phyloP scores from a whole-genome alignment of 2,888 invertebrate species.

The Parascotia fuliginaria region DNA sequence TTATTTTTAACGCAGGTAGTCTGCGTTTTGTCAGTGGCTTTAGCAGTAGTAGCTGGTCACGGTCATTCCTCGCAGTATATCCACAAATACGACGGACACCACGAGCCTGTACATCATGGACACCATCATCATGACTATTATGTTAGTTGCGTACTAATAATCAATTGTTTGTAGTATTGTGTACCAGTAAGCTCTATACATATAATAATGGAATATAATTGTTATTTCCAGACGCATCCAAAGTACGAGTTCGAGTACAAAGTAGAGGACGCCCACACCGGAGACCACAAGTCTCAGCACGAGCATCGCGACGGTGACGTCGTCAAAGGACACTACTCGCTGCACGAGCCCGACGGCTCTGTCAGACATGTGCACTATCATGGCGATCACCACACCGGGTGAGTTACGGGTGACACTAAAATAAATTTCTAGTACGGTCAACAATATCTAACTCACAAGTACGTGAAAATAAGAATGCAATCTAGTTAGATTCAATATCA shows the following conservation, averaged over 20 bases:
- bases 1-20: slow-evolving; percentile 27
- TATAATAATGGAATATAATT: too few relatives aligned
- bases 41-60: slow-evolving; percentile 26
- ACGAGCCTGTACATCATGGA: slow-evolving; percentile 51
- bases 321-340: slow-evolving; percentile 58
- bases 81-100: slow-evolving; percentile 63
- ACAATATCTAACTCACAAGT: too few relatives aligned
- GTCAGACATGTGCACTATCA: slow-evolving; percentile 78
- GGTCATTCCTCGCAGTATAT: slow-evolving; percentile 39
- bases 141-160: slow-evolving; percentile 30
- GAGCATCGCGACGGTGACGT: slow-evolving; percentile 77
- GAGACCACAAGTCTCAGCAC: slow-evolving; percentile 79
- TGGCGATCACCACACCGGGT: slow-evolving; percentile 75
- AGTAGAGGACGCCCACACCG: slow-evolving; percentile 76
- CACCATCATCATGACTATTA: slow-evolving; percentile 50
- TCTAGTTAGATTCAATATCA: too few relatives aligned
- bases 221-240: slow-evolving; percentile 41
- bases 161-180: too few relatives aligned
- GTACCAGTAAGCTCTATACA: too few relatives aligned
- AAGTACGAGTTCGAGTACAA: slow-evolving; percentile 57
- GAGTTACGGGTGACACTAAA: slow-evolving; percentile 6
- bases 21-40: slow-evolving; percentile 24
- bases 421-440: too few relatives aligned
- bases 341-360: slow-evolving; percentile 80
- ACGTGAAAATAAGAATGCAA: too few relatives aligned